These are phyloP conservation scores for Hylyphantes graminicola DNA, from an alignment of 1,140 invertebrate species.

Conservation along the genomic window DNA sequence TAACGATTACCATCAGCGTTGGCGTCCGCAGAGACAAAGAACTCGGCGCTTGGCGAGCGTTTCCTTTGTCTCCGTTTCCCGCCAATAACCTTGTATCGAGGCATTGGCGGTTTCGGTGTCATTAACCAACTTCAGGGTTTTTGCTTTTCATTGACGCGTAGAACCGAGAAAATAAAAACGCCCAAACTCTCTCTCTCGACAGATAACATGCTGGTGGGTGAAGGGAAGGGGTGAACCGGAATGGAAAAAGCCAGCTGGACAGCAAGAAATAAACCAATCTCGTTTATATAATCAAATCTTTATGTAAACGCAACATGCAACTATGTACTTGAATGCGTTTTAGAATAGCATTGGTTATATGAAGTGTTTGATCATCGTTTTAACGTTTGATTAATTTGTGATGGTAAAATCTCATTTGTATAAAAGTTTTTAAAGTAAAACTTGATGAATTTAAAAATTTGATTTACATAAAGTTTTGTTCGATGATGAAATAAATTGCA, in stretches of 20 bases:
- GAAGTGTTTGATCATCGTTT: too few species aligned
- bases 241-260: background rate
- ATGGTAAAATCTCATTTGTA: too few species aligned
- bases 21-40: slow-evolving; percentile 1
- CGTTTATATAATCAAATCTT: too few species aligned
- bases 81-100: slow-evolving; percentile 55
- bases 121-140: slow-evolving; percentile 55
- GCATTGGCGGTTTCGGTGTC: slow-evolving; percentile 48
- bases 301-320: too few species aligned
- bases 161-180: slow-evolving; percentile 8
- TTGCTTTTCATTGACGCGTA: slow-evolving; percentile 47
- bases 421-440: too few species aligned
- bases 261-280: too few species aligned
- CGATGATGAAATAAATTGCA: too few species aligned
- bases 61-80: background rate
- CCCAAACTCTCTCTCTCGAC: slow-evolving; percentile 4
- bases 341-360: too few species aligned
- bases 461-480: too few species aligned
- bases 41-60: slow-evolving; percentile 15
- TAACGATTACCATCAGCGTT: slow-evolving; percentile 34
- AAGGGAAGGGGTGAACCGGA: background rate
- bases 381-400: too few species aligned
- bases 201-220: background rate
- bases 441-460: too few species aligned
- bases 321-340: too few species aligned